phyloP scores from a whole-genome alignment of 2,888 invertebrate species.

The Glaucopsyche alexis region DNA sequence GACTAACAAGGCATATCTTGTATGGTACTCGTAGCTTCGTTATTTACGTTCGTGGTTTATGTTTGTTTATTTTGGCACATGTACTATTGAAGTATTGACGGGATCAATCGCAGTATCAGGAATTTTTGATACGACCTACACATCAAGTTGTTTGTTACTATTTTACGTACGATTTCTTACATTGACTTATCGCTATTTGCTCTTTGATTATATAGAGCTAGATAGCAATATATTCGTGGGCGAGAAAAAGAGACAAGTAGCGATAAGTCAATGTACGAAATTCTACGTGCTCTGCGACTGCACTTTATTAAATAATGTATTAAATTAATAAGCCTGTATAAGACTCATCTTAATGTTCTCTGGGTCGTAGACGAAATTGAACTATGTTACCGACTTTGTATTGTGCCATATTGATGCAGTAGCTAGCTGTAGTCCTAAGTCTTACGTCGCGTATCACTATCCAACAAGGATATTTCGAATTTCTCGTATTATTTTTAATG shows the following conservation, averaged over 20 bases:
- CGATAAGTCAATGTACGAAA: too few species aligned
- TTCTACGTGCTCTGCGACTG: too few species aligned
- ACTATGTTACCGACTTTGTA: slow-evolving; percentile 23
- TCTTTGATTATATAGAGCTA: too few species aligned
- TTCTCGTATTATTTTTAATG: slow-evolving; percentile 15
- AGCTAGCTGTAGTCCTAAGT: slow-evolving; percentile 24
- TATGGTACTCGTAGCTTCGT: background rate
- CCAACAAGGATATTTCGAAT: slow-evolving; percentile 12
- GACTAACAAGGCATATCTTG: slow-evolving; percentile 17
- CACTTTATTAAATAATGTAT: background rate
- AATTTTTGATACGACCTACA: background rate
- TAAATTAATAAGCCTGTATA: background rate
- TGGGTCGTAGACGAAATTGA: background rate
- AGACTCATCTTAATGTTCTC: slow-evolving; percentile 8
- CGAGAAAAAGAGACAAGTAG: too few species aligned
- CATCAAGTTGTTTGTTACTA: background rate
- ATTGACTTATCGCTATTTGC: too few species aligned
- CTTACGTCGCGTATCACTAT: slow-evolving; percentile 19
- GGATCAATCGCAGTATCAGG: slow-evolving; percentile 28
- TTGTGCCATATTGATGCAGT: slow-evolving; percentile 23
- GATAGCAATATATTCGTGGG: too few species aligned
- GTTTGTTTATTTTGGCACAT: background rate
- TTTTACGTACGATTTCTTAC: too few species aligned
- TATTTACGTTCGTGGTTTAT: background rate
- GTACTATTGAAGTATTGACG: slow-evolving; percentile 5